Percentiles rank a stretch among this genome's conserved stretches.
phyloP scores from a whole-genome alignment of 1,140 invertebrate genomes.

The Caenorhabditis latens region DNA sequence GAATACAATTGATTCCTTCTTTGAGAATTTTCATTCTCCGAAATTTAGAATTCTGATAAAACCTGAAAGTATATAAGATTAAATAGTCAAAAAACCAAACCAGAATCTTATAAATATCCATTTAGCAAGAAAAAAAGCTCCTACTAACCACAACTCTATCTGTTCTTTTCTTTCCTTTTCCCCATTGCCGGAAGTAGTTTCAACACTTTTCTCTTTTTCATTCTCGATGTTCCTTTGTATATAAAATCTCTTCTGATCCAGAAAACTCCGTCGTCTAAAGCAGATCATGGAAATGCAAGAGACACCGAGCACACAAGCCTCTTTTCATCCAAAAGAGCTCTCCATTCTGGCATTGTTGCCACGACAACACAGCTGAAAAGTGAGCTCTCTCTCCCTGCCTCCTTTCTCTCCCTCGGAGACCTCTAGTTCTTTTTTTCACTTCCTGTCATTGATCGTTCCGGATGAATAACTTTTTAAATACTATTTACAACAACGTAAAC shows the following conservation, averaged over 20 bases:
- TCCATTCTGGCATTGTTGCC: constrained; percentile 37
- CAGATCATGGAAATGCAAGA: constrained; percentile 16
- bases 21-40: no score
- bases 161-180: background rate
- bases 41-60: background rate
- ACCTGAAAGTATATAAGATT: background rate
- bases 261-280: background rate
- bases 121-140: background rate
- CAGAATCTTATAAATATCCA: no score
- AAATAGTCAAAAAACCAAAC: background rate
- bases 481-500: no score
- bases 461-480: background rate
- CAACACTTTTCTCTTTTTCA: constrained; percentile 29
- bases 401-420: background rate
- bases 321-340: constrained; percentile 17
- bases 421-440: background rate
- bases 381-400: background rate
- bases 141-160: background rate
- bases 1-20: no score
- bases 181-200: constrained; percentile 22
- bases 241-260: constrained; percentile 1
- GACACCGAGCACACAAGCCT: background rate
- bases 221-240: constrained; percentile 35
- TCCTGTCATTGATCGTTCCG: constrained; percentile 33
- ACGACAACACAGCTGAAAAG: constrained; percentile 47